phyloP scores from a whole-genome alignment of 2,888 invertebrate genomes.

The Pocota personata region DNA sequence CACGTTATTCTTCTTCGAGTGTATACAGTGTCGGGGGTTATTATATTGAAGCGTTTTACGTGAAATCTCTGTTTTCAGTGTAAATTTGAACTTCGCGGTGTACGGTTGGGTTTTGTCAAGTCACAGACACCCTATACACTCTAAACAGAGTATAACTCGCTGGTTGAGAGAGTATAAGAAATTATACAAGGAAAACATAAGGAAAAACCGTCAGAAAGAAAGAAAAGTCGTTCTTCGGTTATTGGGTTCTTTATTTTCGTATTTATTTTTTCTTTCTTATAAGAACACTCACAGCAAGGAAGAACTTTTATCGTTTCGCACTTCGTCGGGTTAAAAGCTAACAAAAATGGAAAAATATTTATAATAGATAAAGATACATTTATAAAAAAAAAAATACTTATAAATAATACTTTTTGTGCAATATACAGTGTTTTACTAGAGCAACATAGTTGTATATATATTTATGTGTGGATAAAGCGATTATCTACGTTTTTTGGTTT shows the following conservation, averaged over 20 bases:
- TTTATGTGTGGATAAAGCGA: conserved; percentile 33
- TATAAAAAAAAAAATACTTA: neutral
- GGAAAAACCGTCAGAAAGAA: conserved; percentile 63
- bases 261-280: conserved; percentile 53
- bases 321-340: conserved; percentile 43
- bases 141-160: conserved; percentile 59
- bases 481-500: conserved; percentile 1
- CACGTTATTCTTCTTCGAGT: conserved; percentile 43
- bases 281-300: conserved; percentile 48
- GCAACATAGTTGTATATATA: conserved; percentile 51
- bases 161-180: conserved; percentile 56
- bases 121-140: conserved; percentile 68
- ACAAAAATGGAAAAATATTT: conserved; percentile 18
- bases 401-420: conserved; percentile 32
- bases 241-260: conserved; percentile 30
- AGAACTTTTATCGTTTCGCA: conserved; percentile 35
- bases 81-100: conserved; percentile 82
- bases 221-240: conserved; percentile 59
- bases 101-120: conserved; percentile 77
- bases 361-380: conserved; percentile 29
- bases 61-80: conserved; percentile 81
- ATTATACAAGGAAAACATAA: conserved; percentile 36
- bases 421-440: conserved; percentile 29
- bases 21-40: conserved; percentile 53
- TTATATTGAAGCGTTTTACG: conserved; percentile 69